Evolutionary conservation across 1,140 invertebrate genomes (phyloP), one percentile per base, ranked within the genome.

Genomic region (Drosophila sechellia): DNA sequence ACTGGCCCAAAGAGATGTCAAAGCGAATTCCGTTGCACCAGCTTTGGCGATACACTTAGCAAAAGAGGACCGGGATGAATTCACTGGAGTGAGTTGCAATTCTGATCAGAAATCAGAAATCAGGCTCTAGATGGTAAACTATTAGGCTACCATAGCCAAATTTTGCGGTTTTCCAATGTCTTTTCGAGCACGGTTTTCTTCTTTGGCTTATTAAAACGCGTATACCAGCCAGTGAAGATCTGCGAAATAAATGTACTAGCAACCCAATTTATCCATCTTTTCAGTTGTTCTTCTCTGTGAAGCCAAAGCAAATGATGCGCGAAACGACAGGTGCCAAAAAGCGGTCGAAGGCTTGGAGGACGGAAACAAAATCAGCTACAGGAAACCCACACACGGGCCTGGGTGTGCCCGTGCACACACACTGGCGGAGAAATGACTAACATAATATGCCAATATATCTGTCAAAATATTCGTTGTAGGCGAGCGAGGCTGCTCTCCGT

Each of bases 341-440:
- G 12, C 31, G 15, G 15, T 31, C 4, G 31, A 35, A 15, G 49
- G 58, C 39, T 63, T 49, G 45, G 53, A 54, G 54, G 46, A 59
- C 84, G 64, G 65, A 53, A 79, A 77, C 77, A 73, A 80, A 85
- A 84, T 85, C 81, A 85, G 66, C 59, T 63, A 60, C 65, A 66
- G 80, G 80, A 84, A 76, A 61, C 57, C 73, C 54, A 55, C 55
- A 46, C 42, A 31, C 75, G 27, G 27, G 27, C 27, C 6, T 8
- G 27, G 1, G 1, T 8, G 27, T 6, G 27, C 6, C 37, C 53
- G 20, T 45, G 57, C 54, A 46, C 53, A 63, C 31, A 27, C 22
- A 45, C 17, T 3, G 35, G 8, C 22, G 53, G 17, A 15, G 15
- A 31, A 25, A 12, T 6, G 22, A 27, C 12, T 54, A 35, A 25